phyloP scores from a whole-genome alignment of 2,797 vertebrate genomes.

The Tokudaia tokunoshimensis region DNA sequence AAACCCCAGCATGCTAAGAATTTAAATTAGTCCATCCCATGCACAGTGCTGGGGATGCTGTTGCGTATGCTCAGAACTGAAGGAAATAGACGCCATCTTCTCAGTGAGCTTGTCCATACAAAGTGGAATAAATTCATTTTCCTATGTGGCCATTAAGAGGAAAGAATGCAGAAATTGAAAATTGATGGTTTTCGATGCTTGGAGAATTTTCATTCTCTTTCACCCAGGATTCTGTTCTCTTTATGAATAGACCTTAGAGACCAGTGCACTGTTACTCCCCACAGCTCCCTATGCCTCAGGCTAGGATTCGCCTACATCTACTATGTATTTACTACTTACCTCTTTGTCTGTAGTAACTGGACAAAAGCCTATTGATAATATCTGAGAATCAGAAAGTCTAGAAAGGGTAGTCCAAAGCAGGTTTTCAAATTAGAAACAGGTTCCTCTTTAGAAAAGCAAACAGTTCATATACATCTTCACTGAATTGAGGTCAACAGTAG shows the following conservation, averaged over 20 bases:
- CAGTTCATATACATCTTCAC: background rate
- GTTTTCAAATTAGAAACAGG: background rate
- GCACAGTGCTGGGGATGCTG: background rate
- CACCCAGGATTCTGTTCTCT: background rate
- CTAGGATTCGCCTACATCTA: background rate
- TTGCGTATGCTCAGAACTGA: background rate
- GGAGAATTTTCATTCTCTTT: background rate
- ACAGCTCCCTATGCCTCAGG: background rate
- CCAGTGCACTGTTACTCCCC: background rate
- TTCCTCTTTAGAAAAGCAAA: constrained; percentile 46
- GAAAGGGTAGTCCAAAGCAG: background rate
- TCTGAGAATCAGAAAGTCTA: constrained; percentile 54
- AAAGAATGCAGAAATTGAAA: background rate
- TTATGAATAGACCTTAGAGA: background rate
- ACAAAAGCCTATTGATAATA: constrained; percentile 11
- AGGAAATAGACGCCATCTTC: background rate
- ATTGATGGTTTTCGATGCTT: background rate
- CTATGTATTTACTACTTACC: background rate
- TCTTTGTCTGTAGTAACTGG: background rate
- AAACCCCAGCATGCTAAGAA: constrained; percentile 57
- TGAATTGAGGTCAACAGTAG: background rate
- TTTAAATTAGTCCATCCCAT: constrained; percentile 17
- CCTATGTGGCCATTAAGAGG: background rate
- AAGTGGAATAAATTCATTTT: background rate
- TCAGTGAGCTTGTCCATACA: background rate